phyloP scores from a whole-genome alignment of 2,888 invertebrate genomes.

The Mythimna impura region DNA sequence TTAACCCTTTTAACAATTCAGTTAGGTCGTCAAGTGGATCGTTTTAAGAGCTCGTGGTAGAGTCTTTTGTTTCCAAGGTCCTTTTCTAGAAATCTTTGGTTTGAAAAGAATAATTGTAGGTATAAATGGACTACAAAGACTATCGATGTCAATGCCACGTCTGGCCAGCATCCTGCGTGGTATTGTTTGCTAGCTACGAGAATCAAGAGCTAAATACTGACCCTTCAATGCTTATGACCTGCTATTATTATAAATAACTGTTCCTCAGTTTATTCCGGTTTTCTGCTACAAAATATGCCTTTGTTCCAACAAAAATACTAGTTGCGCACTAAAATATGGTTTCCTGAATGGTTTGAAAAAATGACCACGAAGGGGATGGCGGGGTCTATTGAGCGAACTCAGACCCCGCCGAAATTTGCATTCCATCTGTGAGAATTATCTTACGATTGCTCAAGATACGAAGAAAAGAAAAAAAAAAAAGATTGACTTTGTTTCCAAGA shows the following conservation, averaged over 20 bases:
- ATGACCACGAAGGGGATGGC: too few relatives aligned
- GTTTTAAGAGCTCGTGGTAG: too few relatives aligned
- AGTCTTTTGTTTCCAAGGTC: background rate
- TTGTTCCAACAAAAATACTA: too few relatives aligned
- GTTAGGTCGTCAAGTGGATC: too few relatives aligned
- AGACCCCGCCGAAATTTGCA: conserved; percentile 24
- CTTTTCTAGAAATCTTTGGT: conserved; percentile 10
- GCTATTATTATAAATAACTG: too few relatives aligned
- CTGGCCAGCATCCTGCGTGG: conserved; percentile 54
- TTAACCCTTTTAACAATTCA: too few relatives aligned
- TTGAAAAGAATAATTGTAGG: conserved; percentile 1
- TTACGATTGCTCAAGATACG: conserved; percentile 4
- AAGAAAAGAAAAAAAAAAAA: background rate
- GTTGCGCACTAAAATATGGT: too few relatives aligned
- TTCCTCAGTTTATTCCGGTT: too few relatives aligned
- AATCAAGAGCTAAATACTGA: conserved; percentile 42
- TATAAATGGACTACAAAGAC: conserved; percentile 22
- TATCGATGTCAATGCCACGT: conserved; percentile 47
- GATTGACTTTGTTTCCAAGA: background rate
- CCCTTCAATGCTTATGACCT: conserved; percentile 29
- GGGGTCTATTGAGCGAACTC: too few relatives aligned
- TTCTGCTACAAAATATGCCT: too few relatives aligned
- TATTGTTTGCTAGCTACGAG: conserved; percentile 48
- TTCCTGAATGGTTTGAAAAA: too few relatives aligned
- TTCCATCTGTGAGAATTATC: conserved; percentile 19